Evolutionary conservation across 2,113 vertebrate genomes (phyloP), one percentile per base, ranked within the genome.

Genomic region (Tetrax tetrax): DNA sequence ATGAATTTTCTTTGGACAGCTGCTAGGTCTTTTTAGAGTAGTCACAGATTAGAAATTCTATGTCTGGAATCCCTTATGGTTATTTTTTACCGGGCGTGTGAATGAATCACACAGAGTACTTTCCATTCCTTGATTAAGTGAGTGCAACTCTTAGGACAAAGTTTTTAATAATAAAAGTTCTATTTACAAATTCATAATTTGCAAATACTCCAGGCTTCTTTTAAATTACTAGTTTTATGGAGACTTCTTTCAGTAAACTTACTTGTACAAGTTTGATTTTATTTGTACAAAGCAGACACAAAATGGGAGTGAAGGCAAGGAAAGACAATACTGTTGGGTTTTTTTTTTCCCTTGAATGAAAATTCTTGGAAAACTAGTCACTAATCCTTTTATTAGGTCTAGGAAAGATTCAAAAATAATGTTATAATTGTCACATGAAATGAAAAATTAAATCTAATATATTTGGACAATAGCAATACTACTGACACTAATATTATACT

Each of bases 181-280:
- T 96, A 93, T 96, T 96, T 93, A 93, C 90, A 90, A 94, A 97
- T 95, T 81, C 87, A 95, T 88, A 87, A 83, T 92, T 96, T 88
- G 85, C 85, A 95, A 96, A 96, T 90, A 94, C 64, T 89, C 53
- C 82, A 81, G 85, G 59, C 90, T 92, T 60, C 90, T 88, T 72
- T 93, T 59, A 96, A 94, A 96, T 96, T 90, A 71, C 71, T 90
- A 79, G 71, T 95, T 90, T 95, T 80, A 31, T 35, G 64, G 85
- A 65, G 75, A 74, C 59, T 80, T 79, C 56, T 71, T 51, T 93
- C 14, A 1, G 48, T 72, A 93, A 88, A 83, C 90, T 77, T 88
- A 65, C 71, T 95, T 21, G n/a, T 70, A 59, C 23, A 37, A 90
- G 76, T 93, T 92, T 63, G 77, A 57, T 17, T 90, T 83, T 74